Evolutionary conservation across 2,797 vertebrate genomes (phyloP), one percentile per base, ranked within the genome.

Genomic region (Coregonus sp.): DNA sequence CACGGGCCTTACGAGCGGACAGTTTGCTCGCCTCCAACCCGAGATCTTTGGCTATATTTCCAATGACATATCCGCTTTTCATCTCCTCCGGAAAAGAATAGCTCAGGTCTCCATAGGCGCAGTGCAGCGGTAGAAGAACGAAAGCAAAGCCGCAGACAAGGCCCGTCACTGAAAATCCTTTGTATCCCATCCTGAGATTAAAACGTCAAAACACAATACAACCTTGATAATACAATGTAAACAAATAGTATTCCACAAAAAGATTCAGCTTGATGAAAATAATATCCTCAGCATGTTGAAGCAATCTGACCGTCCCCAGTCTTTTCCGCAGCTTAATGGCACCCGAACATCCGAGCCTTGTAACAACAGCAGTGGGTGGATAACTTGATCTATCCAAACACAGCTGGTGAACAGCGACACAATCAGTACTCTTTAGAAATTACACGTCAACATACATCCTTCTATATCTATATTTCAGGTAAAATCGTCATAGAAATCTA

Each of bases 381-480:
- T 70, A 47, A 47, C 31, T 65, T 65, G 52, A 56, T 63, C 14
- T 31, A 35, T 14, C 4, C 7, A 50, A 59, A 50, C 29, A 15
- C 4, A 9, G 54, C 9, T 76, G 56, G 81, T 76, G 50, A 72
- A 82, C 56, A 82, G 81, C 77, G 77, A 79, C 81, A 76, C 77
- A 25, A 5, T 61, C 52, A 59, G 77, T 73, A 25, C 29, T 9
- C 9, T 18, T 33, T 0, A 7, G 33, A 63, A 9, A 75, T 14
- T 63, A 5, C 50, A 7, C 11, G 1, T 3, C 11, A 4, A 40
- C 3, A 11, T 2, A 47, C 18, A 20, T 37, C 51, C 40, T 9
- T 9, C 7, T 40, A 40, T 7, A 40, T 40, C 40, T 40, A 93
- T 54, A 2, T 87, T 88, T 81, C 92, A 93, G 40, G 79, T 84